Base-by-base conservation (phyloP, 2,888 invertebrate genomes). In the Portevinia maculata region DNA sequence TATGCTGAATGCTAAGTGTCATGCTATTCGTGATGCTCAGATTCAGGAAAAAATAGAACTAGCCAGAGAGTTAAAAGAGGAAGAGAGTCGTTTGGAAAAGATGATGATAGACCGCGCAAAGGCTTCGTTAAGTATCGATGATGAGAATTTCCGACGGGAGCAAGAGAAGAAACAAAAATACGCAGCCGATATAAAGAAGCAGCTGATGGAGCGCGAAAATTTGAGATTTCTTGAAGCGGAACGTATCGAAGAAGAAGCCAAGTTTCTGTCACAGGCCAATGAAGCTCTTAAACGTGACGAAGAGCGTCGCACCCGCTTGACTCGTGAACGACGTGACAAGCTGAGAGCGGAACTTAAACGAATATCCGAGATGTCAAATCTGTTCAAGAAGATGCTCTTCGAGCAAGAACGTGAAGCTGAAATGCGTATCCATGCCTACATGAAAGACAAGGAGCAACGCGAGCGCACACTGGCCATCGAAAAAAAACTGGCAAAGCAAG, bases 21-120 rank as follows among this genome's bases (percentile, higher is more conserved):
- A 96, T 87, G 95, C 96, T 0, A 95, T 97, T 52, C 91, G 97
- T 15, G 96, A 96, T 88, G 96, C 96, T 0, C 97, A 97, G 91
- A 93, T 96, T 75, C 92, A 92, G 0, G 96, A 96, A 89, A 93
- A 92, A 78, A 78, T 87, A 21, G 89, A 89, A 17, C 48, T 91
- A 13, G 87, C 88, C 11, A 87, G 85, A 8, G 90, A 89, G 11
- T 60, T 89, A 11, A 87, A 87, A 15, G 86, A 88, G 30, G 90
- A 90, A 28, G 89, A 90, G n/a, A 85, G 87, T 17, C 89, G 89
- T 0, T 83, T 91, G 55, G 90, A 90, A 37, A 87, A 88, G 32
- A 86, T 88, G 85, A 90, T 90, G 41, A 86, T 88, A 5, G 88
- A 89, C 32, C 86, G 88, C 0, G 89, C 89, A 2, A 85, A 86